Evolutionary conservation across 2,797 vertebrate species (phyloP), one percentile per base, ranked within the genome.

Genomic region (Lophius americanus): DNA sequence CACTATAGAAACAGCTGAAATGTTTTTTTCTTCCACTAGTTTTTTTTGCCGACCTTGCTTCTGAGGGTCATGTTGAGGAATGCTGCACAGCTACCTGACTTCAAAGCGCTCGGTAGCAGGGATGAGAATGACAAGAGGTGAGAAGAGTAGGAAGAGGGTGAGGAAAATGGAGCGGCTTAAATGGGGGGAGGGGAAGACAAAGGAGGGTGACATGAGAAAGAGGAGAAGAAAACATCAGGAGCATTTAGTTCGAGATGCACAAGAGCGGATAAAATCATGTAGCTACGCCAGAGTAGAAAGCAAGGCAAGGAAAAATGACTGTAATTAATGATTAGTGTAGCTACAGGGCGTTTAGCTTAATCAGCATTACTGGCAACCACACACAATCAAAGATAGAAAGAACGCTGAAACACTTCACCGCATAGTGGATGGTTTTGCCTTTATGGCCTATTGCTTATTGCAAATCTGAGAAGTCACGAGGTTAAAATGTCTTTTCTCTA

Each of bases 21-120:
- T 6, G n/a, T 33, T 38, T 6, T 47, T 9, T 23, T 8, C 3
- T 39, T 4, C 5, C 10, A 38, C 5, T 4, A 38, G 7, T 60
- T 65, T 39, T 35, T 53, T 54, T n/a, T 78, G 42, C 60, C 50
- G 68, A 84, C 75, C 84, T 66, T 51, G 48, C 65, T 46, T 57
- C 76, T 42, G 3, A 51, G 56, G 89, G 89, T 88, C 82, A 87
- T 0, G 13, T 13, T 60, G 72, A 85, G 87, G 87, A 92, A 92
- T 93, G 88, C 59, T 54, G 54, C 72, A 43, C 78, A 35, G 60
- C 75, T 85, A 89, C 85, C 85, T 84, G 73, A 84, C 83, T 82
- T 88, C 78, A 85, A 84, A 79, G 63, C 32, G 23, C 52, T 64
- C 13, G 4, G 66, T 6, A 59, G 63, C 37, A 7, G 52, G 53